These are phyloP conservation scores for Xenentodon cancila DNA, from an alignment of 2,797 vertebrate genomes.

Conservation along the genomic window DNA sequence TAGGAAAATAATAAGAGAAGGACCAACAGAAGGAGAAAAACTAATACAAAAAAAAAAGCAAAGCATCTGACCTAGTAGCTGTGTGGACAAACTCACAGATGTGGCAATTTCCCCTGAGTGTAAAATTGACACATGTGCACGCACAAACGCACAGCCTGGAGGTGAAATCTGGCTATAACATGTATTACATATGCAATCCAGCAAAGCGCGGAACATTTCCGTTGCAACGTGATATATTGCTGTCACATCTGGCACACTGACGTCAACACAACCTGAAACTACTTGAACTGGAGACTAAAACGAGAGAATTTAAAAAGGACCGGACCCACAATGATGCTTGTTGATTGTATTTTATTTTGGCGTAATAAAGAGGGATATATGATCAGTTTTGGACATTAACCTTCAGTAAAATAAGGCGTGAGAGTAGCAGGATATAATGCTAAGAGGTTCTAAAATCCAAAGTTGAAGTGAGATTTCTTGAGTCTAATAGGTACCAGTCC, in stretches of 20 bases:
- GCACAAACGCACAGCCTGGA: slow-evolving; percentile 49
- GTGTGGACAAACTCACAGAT: slow-evolving; percentile 69
- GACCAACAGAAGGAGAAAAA: slow-evolving; percentile 19
- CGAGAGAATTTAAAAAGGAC: neutral
- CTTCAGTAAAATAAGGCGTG: neutral
- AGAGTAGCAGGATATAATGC: neutral
- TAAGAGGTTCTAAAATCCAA: neutral
- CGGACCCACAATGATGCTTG: neutral
- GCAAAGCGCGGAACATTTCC: slow-evolving; percentile 18
- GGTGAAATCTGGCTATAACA: slow-evolving; percentile 59
- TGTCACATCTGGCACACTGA: slow-evolving; percentile 50
- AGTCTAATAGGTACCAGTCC: no score
- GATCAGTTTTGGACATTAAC: neutral
- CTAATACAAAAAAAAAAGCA: slow-evolving; percentile 20
- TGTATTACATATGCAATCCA: slow-evolving; percentile 37
- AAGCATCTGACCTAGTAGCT: slow-evolving; percentile 58
- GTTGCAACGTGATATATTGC: slow-evolving; percentile 13
- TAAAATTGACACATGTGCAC: slow-evolving; percentile 40
- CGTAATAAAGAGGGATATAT: neutral
- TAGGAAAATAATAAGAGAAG: slow-evolving; percentile 34
- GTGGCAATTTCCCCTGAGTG: slow-evolving; percentile 59
- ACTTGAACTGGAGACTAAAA: slow-evolving; percentile 9
- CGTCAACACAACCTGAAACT: slow-evolving; percentile 12
- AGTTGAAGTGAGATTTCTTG: neutral
- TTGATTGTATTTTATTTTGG: neutral